Conservation (phyloP, 2,113 vertebrate species). For the Vireo altiloquus region DNA sequence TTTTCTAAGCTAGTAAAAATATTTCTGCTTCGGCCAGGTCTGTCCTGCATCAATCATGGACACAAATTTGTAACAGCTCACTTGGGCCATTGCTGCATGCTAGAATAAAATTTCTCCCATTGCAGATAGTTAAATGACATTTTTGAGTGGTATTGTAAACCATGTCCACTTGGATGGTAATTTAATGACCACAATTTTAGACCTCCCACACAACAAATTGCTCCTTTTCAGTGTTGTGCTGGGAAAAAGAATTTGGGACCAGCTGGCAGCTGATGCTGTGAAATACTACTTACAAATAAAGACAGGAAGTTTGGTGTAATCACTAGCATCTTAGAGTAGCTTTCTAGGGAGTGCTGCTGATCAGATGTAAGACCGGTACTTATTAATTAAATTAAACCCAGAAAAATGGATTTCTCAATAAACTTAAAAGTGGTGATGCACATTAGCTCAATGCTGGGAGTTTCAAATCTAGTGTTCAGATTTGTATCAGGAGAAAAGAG, state of each 20-base stretch:
- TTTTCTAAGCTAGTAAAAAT: slow-evolving; percentile 22
- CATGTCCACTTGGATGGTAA: slow-evolving; percentile 53
- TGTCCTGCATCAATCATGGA: not conserved
- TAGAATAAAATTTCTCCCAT: not conserved
- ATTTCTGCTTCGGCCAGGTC: not conserved
- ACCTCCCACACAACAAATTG: slow-evolving; percentile 60
- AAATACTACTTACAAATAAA: slow-evolving; percentile 41
- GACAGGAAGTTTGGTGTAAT: slow-evolving; percentile 44
- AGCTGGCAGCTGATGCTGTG: slow-evolving; percentile 54
- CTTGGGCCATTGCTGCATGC: not conserved
- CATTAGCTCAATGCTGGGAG: slow-evolving; percentile 16
- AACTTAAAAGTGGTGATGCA: slow-evolving; percentile 13
- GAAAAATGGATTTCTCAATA: slow-evolving; percentile 48
- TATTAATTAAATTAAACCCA: slow-evolving; percentile 70
- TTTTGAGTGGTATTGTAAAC: slow-evolving; percentile 51
- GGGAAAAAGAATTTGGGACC: slow-evolving; percentile 21
- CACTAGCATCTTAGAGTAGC: slow-evolving; percentile 23
- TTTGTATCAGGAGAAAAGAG: not conserved
- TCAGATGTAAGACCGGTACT: slow-evolving; percentile 61
- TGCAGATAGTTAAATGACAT: slow-evolving; percentile 34
- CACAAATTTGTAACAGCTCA: not conserved
- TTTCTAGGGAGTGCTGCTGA: slow-evolving; percentile 52
- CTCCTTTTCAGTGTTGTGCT: slow-evolving; percentile 51
- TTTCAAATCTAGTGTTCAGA: slow-evolving; percentile 23
- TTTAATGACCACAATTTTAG: slow-evolving; percentile 57